Evolutionary conservation across 2,797 vertebrate species (phyloP).

Genomic region (Hypotaenidia philippensis): DNA sequence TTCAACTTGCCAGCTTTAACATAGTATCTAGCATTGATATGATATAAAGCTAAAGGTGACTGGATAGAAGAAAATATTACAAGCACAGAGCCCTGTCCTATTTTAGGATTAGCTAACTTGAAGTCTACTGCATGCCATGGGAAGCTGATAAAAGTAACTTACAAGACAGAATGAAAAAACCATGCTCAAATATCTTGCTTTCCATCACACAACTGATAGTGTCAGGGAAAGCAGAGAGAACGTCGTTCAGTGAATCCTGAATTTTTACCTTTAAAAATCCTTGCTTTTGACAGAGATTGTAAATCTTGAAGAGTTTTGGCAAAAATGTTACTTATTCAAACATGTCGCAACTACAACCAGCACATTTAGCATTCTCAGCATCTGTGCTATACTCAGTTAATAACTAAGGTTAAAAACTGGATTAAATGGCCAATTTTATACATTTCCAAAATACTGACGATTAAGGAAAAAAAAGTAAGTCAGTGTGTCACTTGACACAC

Average conservation of each 20-base stretch:
- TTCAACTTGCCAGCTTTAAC: neutral
- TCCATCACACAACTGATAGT: neutral
- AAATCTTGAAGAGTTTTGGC: neutral
- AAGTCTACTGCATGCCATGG: neutral
- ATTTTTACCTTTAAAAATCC: neutral
- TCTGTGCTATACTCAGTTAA: neutral
- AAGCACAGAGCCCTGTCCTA: neutral
- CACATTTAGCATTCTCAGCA: neutral
- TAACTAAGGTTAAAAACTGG: neutral
- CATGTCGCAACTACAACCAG: neutral
- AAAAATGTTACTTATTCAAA: neutral
- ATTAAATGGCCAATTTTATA: neutral
- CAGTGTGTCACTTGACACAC: neutral
- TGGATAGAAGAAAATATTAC: neutral
- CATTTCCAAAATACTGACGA: neutral
- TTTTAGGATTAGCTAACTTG: neutral
- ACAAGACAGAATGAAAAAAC: neutral
- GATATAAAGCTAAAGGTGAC: neutral
- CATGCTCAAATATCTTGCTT: neutral
- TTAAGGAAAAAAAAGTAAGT: neutral
- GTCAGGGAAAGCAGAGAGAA: neutral
- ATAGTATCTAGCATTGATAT: neutral
- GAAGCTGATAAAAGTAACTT: neutral
- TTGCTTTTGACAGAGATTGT: neutral
- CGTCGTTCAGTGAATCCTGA: neutral